Conservation (phyloP, 2,888 invertebrate species). For the Tanytarsus gracilentus region DNA sequence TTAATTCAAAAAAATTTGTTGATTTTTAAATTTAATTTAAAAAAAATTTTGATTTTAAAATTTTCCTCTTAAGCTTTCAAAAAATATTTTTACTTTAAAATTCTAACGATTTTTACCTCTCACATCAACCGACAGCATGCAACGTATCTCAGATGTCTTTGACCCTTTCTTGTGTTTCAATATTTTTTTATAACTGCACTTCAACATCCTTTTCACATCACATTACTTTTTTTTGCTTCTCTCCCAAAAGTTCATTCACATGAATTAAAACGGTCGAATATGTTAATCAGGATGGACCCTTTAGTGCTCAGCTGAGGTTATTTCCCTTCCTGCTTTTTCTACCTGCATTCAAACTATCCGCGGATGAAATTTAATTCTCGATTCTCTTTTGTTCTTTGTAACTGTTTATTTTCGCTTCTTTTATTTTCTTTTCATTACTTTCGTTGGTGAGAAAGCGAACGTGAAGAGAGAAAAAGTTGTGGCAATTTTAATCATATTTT, state of each 20-base stretch:
- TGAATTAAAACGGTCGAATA: background rate
- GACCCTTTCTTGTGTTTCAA: slow-evolving; percentile 3
- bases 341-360: background rate
- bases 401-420: no score
- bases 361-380: background rate
- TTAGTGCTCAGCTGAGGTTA: background rate
- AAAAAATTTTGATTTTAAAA: no score
- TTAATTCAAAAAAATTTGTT: no score
- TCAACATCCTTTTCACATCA: no score
- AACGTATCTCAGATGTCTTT: background rate
- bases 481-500: no score
- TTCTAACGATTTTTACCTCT: background rate
- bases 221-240: no score
- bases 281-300: slow-evolving; percentile 3
- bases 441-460: no score
- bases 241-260: background rate
- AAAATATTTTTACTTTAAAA: background rate
- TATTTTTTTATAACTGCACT: no score
- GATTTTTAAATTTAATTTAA: background rate
- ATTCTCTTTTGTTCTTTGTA: no score
- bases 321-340: background rate
- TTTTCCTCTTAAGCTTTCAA: no score
- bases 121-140: background rate
- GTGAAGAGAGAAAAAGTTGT: no score
- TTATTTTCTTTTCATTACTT: no score